phyloP scores from a whole-genome alignment of 2,888 invertebrate genomes.

The Xestia sexstrigata region DNA sequence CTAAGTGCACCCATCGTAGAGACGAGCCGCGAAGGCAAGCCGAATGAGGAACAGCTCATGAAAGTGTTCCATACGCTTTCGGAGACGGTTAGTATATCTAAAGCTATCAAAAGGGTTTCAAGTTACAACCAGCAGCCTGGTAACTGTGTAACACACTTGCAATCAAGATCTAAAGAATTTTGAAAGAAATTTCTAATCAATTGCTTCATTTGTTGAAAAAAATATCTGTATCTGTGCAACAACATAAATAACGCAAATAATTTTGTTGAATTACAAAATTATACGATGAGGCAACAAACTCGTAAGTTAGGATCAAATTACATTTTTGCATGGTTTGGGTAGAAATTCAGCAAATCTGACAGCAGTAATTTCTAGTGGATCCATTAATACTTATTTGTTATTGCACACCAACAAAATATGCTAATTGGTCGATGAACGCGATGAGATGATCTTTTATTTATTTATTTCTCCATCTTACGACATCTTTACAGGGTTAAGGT shows the following conservation, averaged over 20 bases:
- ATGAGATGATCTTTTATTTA: no score
- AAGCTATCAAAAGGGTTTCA: background rate
- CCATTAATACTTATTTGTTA: no score
- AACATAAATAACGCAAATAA: no score
- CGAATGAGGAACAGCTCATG: constrained; percentile 85
- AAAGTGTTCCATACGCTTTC: constrained; percentile 83
- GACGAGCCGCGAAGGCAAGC: constrained; percentile 76
- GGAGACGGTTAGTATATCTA: constrained; percentile 77
- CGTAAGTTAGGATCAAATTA: background rate
- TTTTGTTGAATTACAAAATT: background rate
- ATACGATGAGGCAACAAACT: background rate
- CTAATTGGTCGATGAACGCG: background rate
- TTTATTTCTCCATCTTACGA: no score
- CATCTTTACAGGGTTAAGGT: no score
- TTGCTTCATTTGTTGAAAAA: no score
- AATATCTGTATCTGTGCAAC: no score
- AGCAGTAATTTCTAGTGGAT: background rate
- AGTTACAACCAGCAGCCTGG: background rate
- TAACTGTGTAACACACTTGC: no score
- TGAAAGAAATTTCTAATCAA: no score
- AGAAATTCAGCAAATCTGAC: background rate
- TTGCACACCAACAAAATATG: no score
- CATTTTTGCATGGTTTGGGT: background rate
- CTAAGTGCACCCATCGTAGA: constrained; percentile 64
- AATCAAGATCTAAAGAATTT: no score